Evolutionary conservation across 1,140 invertebrate genomes (phyloP).

Genomic region (Probaryconus sp.): DNA sequence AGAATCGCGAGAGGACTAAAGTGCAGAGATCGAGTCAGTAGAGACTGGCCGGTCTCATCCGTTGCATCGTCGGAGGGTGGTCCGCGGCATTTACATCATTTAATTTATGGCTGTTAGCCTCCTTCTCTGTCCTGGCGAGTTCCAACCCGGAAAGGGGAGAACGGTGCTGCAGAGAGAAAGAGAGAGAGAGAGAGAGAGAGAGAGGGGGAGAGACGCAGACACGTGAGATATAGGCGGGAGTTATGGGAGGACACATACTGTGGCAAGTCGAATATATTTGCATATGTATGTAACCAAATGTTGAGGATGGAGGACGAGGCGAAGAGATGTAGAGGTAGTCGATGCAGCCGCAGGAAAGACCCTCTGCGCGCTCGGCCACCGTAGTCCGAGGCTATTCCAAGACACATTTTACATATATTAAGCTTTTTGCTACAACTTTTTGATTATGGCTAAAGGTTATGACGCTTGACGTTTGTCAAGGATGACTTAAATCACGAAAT

Average conservation of each 20-base stretch:
- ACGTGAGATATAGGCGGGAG: slow-evolving; percentile 59
- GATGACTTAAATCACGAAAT: slow-evolving; percentile 41
- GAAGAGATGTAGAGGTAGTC: slow-evolving; percentile 57
- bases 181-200: slow-evolving; percentile 6
- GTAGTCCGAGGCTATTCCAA: slow-evolving; percentile 36
- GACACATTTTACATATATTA: slow-evolving; percentile 34
- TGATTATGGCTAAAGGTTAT: slow-evolving; percentile 21
- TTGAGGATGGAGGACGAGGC: slow-evolving; percentile 62
- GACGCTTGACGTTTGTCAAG: slow-evolving; percentile 27
- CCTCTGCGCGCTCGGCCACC: slow-evolving; percentile 14
- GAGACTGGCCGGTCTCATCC: slow-evolving; percentile 56
- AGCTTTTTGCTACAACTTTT: slow-evolving; percentile 9
- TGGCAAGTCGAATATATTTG: slow-evolving; percentile 77
- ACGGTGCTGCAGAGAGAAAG: slow-evolving; percentile 2
- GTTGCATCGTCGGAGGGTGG: slow-evolving; percentile 73
- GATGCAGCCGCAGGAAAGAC: slow-evolving; percentile 58
- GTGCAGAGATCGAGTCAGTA: slow-evolving; percentile 67
- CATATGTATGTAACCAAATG: slow-evolving; percentile 77
- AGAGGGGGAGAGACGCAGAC: slow-evolving; percentile 25
- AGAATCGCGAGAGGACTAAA: slow-evolving; percentile 47
- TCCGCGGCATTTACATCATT: slow-evolving; percentile 79
- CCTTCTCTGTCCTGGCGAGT: slow-evolving; percentile 58
- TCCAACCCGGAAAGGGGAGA: slow-evolving; percentile 47
- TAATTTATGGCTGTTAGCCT: slow-evolving; percentile 75
- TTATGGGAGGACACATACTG: slow-evolving; percentile 67